Evolutionary conservation across 2,888 invertebrate species (phyloP), one percentile per base, ranked within the genome.

Genomic region (Mantis religiosa): DNA sequence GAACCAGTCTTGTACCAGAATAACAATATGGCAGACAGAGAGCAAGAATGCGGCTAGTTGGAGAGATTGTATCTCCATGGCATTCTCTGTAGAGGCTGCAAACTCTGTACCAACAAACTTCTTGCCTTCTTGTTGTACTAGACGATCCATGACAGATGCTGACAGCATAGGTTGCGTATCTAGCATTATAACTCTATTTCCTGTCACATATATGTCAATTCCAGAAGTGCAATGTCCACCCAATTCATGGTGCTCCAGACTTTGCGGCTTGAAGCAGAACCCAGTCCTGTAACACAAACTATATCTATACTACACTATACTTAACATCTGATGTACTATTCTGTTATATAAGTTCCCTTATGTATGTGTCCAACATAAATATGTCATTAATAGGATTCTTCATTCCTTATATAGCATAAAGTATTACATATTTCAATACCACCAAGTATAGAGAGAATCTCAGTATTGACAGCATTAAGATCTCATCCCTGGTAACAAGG

Each of bases 1-100:
- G 92, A 97, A 97, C 96, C 97, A 98, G 92, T 99, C 98, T 92
- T 98, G 97, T 0, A 97, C 97, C 81, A 98, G 95, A 89, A 99
- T 94, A 12, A 99, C 94, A 1, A 98, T 96, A 93, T 99, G 98
- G 91, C 98, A 98, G 82, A 98, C 96, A 3, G 97, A 97, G 94
- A 98, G 95, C 88, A 99, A 93, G 92, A 97, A 98, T 0, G 98
- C 96, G 25, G 97, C 95, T 90, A 97, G 94, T 92, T 98, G 97
- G 84, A 98, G 93, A 82, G 97, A 96, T 91, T 96, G 95, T 87
- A 96, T 93, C 92, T 96, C 96, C 90, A 95, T 94, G 90, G 94
- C 94, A 91, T 94, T 94, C 92, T 96, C 96, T 3, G 95, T 94
- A 0, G 95, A 95, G 82, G 95, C 93, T 89, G 93, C 93, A 28